These are phyloP conservation scores for Cheilosia vernalis DNA, from an alignment of 2,888 invertebrate species.

Conservation along the genomic window DNA sequence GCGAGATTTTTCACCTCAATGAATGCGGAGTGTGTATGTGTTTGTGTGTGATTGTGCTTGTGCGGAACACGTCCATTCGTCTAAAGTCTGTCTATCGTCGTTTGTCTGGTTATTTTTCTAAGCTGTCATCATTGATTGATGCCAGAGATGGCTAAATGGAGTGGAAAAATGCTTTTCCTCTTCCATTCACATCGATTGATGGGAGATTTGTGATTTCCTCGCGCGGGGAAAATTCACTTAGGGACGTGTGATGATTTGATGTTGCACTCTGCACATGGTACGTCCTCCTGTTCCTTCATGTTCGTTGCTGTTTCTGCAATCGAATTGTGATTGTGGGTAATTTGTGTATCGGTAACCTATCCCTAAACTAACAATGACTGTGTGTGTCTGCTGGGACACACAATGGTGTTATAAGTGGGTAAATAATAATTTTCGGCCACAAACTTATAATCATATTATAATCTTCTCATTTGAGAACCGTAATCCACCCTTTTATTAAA, in stretches of 20 bases:
- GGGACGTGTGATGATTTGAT: background rate
- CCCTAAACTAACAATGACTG: background rate
- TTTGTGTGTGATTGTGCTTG: background rate
- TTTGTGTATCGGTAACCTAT: conserved; percentile 36
- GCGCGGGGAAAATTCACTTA: conserved; percentile 35
- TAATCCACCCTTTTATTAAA: conserved; percentile 66
- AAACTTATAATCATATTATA: conserved; percentile 74
- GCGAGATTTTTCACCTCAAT: conserved; percentile 52
- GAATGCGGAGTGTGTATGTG: background rate
- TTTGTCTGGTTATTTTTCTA: conserved; percentile 68
- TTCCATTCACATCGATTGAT: conserved; percentile 16
- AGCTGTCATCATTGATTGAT: conserved; percentile 73
- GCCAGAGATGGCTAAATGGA: conserved; percentile 71
- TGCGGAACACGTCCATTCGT: conserved; percentile 27
- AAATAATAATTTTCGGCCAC: conserved; percentile 71
- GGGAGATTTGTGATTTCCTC: conserved; percentile 37
- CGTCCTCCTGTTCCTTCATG: background rate
- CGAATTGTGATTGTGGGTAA: conserved; percentile 28
- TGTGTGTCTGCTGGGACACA: conserved; percentile 4
- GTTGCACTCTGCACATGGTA: conserved; percentile 10
- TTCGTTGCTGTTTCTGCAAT: conserved; percentile 37
- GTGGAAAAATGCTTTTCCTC: conserved; percentile 67
- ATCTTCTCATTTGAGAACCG: conserved; percentile 70
- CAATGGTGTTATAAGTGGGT: conserved; percentile 61
- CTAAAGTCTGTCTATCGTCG: conserved; percentile 55